These are phyloP conservation scores for Sturnira hondurensis DNA, from an alignment of 2,113 vertebrate genomes.

Conservation along the genomic window DNA sequence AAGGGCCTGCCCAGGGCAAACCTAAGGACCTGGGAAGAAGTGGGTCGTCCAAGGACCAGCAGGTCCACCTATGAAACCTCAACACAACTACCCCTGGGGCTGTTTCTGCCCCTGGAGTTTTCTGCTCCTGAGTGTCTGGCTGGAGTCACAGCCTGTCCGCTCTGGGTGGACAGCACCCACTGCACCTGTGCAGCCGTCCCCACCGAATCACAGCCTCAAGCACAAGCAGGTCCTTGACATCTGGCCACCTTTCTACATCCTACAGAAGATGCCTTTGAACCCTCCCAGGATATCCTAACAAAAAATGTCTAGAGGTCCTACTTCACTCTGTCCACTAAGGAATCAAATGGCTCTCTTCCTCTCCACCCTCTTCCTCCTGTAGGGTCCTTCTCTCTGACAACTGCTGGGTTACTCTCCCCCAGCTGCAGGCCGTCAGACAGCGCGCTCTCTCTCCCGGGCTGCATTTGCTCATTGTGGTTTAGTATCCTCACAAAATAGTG, in stretches of 20 bases:
- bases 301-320: neutral
- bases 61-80: neutral
- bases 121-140: neutral
- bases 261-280: neutral
- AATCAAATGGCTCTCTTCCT: neutral
- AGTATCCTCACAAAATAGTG: neutral
- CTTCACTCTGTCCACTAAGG: neutral
- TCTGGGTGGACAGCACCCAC: neutral
- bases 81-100: rapidly evolving
- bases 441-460: neutral
- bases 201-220: neutral
- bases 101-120: neutral
- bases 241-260: neutral
- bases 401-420: neutral
- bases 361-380: neutral
- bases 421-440: neutral
- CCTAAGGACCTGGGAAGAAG: neutral
- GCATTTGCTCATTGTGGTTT: neutral
- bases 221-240: neutral
- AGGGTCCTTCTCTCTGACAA: neutral
- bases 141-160: neutral
- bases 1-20: neutral
- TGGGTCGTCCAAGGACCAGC: rapidly evolving
- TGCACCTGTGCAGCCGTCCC: neutral
- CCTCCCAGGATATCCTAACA: neutral